Conservation (phyloP, 2,113 vertebrate species). For the Gasterosteus nipponicus region DNA sequence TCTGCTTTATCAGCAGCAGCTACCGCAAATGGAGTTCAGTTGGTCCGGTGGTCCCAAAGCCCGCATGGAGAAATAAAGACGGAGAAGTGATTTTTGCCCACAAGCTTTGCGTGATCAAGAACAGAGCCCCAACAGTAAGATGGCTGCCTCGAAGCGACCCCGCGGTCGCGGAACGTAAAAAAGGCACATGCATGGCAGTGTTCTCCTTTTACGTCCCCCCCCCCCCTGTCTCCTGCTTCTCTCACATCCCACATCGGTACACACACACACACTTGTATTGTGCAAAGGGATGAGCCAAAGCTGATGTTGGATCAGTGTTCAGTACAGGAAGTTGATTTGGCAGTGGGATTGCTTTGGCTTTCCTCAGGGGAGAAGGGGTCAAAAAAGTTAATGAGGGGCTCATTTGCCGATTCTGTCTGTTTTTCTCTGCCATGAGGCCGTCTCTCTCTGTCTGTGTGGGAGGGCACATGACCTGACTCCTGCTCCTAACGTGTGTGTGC, state of each 20-base stretch:
- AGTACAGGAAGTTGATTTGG: slow-evolving; percentile 74
- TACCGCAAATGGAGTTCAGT: slow-evolving; percentile 65
- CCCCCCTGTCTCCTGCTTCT: neutral
- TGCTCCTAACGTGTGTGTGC: slow-evolving; percentile 30
- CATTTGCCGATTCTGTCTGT: slow-evolving; percentile 80
- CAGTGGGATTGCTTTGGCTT: slow-evolving; percentile 69
- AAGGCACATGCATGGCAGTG: slow-evolving; percentile 52
- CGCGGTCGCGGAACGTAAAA: slow-evolving; percentile 63
- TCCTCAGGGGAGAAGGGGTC: slow-evolving; percentile 69
- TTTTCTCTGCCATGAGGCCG: slow-evolving; percentile 73
- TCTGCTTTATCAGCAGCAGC: slow-evolving; percentile 73
- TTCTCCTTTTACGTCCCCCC: slow-evolving; percentile 37
- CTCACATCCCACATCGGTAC: slow-evolving; percentile 16
- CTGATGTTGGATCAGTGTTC: slow-evolving; percentile 74
- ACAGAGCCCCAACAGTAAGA: slow-evolving; percentile 52
- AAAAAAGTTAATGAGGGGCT: slow-evolving; percentile 81
- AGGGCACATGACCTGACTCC: slow-evolving; percentile 66
- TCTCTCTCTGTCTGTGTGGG: slow-evolving; percentile 64
- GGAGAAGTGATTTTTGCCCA: slow-evolving; percentile 48
- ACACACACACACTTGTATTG: slow-evolving; percentile 28
- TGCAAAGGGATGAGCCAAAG: slow-evolving; percentile 66
- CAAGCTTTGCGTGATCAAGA: slow-evolving; percentile 61
- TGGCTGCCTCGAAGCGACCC: slow-evolving; percentile 59
- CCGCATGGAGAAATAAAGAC: slow-evolving; percentile 49
- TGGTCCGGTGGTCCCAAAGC: slow-evolving; percentile 61